Evolutionary conservation across 2,888 invertebrate genomes (phyloP).

Genomic region (Heliconius ismenius): DNA sequence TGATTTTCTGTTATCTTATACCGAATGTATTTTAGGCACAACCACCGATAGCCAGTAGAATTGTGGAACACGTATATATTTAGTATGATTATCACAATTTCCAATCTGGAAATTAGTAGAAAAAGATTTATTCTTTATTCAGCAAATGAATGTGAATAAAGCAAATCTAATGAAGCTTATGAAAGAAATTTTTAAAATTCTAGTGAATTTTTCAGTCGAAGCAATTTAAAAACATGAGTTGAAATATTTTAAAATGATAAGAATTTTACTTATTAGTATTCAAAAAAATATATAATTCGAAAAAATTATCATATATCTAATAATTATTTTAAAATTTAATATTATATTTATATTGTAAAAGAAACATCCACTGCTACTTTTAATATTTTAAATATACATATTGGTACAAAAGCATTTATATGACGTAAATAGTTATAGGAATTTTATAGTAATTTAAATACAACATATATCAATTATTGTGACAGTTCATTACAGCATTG

Average conservation of each 20-base stretch:
- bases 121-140: background rate
- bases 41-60: background rate
- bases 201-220: background rate
- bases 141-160: background rate
- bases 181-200: background rate
- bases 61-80: background rate
- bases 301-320: background rate
- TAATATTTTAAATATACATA: background rate
- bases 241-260: background rate
- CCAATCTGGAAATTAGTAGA: background rate
- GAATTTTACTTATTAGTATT: background rate
- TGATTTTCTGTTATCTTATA: background rate
- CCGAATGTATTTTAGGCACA: background rate
- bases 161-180: background rate
- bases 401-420: background rate
- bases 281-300: background rate
- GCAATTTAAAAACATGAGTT: background rate
- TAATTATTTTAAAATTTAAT: background rate
- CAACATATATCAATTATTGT: conserved; percentile 38
- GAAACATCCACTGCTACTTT: background rate
- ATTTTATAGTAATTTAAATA: conserved; percentile 23
- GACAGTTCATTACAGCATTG: conserved; percentile 40
- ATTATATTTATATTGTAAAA: background rate
- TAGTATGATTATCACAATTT: background rate
- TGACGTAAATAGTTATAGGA: conserved; percentile 9